Evolutionary conservation across 2,888 invertebrate species (phyloP).

Genomic region (Entomobrya multifasciata): DNA sequence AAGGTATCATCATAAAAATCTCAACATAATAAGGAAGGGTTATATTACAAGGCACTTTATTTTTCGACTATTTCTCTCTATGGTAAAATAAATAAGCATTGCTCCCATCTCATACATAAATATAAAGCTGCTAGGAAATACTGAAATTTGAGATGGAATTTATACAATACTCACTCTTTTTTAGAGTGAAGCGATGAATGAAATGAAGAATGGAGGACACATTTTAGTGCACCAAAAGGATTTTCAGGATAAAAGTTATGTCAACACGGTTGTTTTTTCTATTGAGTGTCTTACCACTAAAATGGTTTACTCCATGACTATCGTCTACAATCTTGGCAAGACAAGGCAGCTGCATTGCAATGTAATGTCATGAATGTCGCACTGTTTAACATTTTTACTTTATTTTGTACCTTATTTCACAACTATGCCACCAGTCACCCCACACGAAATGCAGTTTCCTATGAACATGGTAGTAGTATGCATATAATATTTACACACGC

Average conservation of each 20-base stretch:
- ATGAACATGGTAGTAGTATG: not conserved
- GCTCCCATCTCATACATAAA: not conserved
- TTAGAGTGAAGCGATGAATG: conserved; percentile 28
- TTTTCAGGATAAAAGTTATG: conserved; percentile 13
- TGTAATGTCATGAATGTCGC: too few relatives aligned
- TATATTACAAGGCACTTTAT: not conserved
- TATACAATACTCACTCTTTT: not conserved
- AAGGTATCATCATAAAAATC: conserved; percentile 62
- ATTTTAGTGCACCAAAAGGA: not conserved
- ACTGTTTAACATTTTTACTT: conserved; percentile 8
- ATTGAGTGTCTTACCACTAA: conserved; percentile 15
- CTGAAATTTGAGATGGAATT: not conserved
- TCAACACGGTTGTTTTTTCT: conserved; percentile 50
- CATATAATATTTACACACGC: not conserved
- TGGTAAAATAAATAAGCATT: conserved; percentile 5
- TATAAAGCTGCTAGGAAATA: not conserved
- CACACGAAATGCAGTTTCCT: not conserved
- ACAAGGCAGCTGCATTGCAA: conserved; percentile 22
- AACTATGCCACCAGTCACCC: not conserved
- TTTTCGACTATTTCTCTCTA: not conserved
- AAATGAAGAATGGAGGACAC: conserved; percentile 24
- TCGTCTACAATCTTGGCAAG: not conserved
- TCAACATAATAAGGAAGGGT: conserved; percentile 28
- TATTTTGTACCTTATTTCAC: not conserved
- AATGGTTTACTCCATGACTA: not conserved